A percentile compares a stretch with the other conserved stretches of the same genome.
These are phyloP conservation scores for Apeira syringaria DNA, from an alignment of 2,888 invertebrate genomes.

Conservation along the genomic window DNA sequence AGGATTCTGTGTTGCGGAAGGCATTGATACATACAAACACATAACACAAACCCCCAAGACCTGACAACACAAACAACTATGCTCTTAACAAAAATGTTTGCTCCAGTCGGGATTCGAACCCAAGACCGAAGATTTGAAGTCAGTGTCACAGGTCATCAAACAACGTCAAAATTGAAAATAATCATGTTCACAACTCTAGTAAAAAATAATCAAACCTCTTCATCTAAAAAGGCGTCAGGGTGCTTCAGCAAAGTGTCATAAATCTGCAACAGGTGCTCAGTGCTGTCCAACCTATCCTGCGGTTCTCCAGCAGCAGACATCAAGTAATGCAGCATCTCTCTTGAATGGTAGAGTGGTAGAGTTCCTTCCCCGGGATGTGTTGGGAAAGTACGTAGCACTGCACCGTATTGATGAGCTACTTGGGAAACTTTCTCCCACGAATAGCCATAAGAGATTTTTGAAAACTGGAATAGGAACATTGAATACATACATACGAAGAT, in stretches of 20 bases:
- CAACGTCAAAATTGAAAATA: no score
- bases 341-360: conserved; percentile 81
- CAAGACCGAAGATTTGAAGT: no score
- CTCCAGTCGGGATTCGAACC: no score
- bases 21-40: no score
- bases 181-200: no score
- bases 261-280: conserved; percentile 86
- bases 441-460: conserved; percentile 83
- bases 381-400: conserved; percentile 75
- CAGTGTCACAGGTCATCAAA: no score
- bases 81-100: no score
- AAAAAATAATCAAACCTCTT: conserved; percentile 89
- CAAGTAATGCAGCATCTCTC: conserved; percentile 83
- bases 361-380: conserved; percentile 87
- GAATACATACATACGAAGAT: no score
- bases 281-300: conserved; percentile 76
- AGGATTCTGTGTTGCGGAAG: no score
- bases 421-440: conserved; percentile 83
- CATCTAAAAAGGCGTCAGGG: conserved; percentile 87
- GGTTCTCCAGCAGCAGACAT: conserved; percentile 59
- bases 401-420: conserved; percentile 81
- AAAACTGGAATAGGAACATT: conserved; percentile 51
- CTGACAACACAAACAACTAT: no score
- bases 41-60: no score
- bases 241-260: conserved; percentile 65